A percentile compares a stretch with the other conserved stretches of the same genome.
Evolutionary conservation across 2,113 vertebrate genomes (phyloP).

Genomic region (Catharus minimus): DNA sequence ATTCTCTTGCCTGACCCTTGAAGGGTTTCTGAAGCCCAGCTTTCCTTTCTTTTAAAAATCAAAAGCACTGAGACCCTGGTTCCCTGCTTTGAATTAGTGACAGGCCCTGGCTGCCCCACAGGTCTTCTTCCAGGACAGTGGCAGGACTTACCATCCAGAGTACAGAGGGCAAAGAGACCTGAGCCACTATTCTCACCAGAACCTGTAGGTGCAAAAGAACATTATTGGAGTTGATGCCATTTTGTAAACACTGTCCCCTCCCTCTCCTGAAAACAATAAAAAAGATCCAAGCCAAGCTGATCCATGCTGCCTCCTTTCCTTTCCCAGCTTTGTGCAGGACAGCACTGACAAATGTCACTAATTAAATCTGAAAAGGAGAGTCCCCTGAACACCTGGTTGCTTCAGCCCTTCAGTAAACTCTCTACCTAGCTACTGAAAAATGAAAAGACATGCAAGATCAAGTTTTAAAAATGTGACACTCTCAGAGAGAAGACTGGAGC

Average conservation of each 20-base stretch:
- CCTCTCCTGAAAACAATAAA: not conserved
- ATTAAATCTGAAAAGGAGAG: not conserved
- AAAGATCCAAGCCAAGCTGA: not conserved
- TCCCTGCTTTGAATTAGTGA: not conserved
- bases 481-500: not conserved
- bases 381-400: not conserved
- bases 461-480: not conserved
- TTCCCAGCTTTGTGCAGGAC: not conserved
- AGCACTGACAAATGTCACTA: not conserved
- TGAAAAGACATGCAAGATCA: not conserved
- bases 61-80: not conserved
- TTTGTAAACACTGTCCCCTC: not conserved
- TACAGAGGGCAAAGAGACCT: slow-evolving; percentile 95
- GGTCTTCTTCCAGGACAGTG: not conserved
- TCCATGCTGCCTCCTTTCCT: not conserved
- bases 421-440: not conserved
- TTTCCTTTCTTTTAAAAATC: not conserved
- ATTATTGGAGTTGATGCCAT: not conserved
- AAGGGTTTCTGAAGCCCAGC: not conserved
- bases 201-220: slow-evolving; percentile 52
- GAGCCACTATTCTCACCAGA: slow-evolving; percentile 55
- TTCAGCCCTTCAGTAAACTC: not conserved
- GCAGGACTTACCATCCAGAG: slow-evolving; percentile 88
- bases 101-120: not conserved
- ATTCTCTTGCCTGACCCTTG: not conserved